These are phyloP conservation scores for Cydia amplana DNA, from an alignment of 1,140 invertebrate species.

Conservation along the genomic window DNA sequence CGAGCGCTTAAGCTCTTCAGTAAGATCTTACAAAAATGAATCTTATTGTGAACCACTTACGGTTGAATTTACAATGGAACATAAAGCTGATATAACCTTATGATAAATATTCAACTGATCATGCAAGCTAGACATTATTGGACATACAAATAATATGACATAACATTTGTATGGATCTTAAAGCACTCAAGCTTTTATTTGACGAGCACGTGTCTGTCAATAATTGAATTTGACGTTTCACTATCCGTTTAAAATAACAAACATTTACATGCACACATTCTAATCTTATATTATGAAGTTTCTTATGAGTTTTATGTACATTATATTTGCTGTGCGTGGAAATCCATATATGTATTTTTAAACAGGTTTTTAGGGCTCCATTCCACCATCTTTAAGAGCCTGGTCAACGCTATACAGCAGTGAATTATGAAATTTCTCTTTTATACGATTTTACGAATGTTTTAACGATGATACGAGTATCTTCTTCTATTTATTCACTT, in stretches of 20 bases:
- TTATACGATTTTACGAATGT: no score
- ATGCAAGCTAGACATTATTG: neutral
- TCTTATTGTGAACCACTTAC: neutral
- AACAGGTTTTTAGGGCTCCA: no score
- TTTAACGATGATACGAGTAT: no score
- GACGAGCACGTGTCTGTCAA: neutral
- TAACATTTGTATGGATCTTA: neutral
- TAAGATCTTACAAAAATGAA: neutral
- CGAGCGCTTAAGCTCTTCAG: neutral
- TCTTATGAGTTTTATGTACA: neutral
- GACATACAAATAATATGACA: neutral
- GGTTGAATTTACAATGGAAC: neutral
- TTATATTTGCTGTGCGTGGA: no score
- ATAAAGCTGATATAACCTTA: neutral
- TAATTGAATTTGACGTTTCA: neutral
- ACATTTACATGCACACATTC: no score
- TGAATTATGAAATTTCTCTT: no score
- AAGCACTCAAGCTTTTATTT: neutral
- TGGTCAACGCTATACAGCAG: no score
- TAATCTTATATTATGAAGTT: no score
- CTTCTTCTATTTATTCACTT: no score
- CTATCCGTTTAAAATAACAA: neutral
- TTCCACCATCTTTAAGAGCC: no score
- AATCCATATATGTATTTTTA: no score
- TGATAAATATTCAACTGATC: neutral